A percentile compares a stretch with the other conserved stretches of the same genome.
phyloP scores from a whole-genome alignment of 2,888 invertebrate species.

The Temnothorax unifasciatus region DNA sequence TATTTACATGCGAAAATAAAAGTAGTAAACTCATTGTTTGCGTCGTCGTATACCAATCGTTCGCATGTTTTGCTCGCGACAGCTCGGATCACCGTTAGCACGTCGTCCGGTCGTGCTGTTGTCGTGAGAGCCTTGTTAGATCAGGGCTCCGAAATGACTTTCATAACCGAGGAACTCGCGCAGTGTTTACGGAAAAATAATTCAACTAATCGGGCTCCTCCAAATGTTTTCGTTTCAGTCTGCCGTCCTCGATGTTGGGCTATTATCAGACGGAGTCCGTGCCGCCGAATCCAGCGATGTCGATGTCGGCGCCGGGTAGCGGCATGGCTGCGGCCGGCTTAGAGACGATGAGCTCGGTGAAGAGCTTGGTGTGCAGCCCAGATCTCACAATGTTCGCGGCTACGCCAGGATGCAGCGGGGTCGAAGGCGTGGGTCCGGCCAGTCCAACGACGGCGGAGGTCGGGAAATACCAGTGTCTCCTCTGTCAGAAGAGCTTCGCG shows the following conservation, averaged over 20 bases:
- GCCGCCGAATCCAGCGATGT: constrained; percentile 64
- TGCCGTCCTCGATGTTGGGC: constrained; percentile 76
- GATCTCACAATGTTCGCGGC: constrained; percentile 87
- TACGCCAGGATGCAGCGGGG: constrained; percentile 69
- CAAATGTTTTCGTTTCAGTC: constrained; percentile 1
- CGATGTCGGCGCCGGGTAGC: constrained; percentile 65
- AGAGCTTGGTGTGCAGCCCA: constrained; percentile 89
- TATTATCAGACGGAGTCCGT: constrained; percentile 77
- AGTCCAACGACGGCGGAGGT: constrained; percentile 57
- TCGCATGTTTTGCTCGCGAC: no score
- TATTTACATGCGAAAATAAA: neutral
- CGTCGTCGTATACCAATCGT: no score
- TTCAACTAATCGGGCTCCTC: neutral
- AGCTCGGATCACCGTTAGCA: no score
- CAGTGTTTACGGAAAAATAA: neutral
- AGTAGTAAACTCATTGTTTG: no score
- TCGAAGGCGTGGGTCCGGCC: constrained; percentile 43
- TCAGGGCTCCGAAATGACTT: no score
- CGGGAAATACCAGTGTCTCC: constrained; percentile 89
- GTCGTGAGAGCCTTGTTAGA: no score
- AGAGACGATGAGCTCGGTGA: constrained; percentile 83
- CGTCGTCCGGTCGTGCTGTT: no score
- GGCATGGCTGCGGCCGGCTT: neutral
- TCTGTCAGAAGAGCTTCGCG: constrained; percentile 92
- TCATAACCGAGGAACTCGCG: neutral